Evolutionary conservation across 2,113 vertebrate genomes (phyloP).

Genomic region (Bathybates hornii): DNA sequence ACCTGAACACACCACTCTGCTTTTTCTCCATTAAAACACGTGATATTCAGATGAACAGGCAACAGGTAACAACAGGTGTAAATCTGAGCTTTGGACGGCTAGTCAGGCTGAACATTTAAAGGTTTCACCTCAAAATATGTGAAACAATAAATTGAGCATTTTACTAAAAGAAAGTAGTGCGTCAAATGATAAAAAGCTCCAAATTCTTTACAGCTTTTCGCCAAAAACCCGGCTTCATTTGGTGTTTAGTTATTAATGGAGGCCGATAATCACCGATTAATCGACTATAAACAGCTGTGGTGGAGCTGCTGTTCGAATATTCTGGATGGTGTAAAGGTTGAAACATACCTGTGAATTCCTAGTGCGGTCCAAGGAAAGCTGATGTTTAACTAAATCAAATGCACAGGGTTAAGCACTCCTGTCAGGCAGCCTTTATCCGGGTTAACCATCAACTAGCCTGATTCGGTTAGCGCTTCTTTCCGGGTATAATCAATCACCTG

Average conservation of each 20-base stretch:
- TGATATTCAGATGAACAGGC: not conserved
- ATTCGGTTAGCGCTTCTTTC: not conserved
- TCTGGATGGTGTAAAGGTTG: not conserved
- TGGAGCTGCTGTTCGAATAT: not conserved
- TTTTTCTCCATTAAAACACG: not conserved
- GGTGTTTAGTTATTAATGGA: not conserved
- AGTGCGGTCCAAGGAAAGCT: not conserved
- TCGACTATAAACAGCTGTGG: not conserved
- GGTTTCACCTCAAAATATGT: not conserved
- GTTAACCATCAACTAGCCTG: not conserved
- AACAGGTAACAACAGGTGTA: not conserved
- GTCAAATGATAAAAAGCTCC: not conserved
- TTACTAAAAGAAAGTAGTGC: not conserved
- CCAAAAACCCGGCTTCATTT: not conserved
- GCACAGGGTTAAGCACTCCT: not conserved
- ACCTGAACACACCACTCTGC: not conserved
- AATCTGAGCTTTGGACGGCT: not conserved
- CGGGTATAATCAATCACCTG: not conserved
- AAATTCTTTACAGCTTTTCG: not conserved
- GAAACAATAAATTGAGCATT: not conserved
- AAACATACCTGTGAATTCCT: not conserved
- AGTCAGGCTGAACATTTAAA: not conserved
- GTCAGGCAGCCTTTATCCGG: not conserved
- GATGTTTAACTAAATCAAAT: not conserved
- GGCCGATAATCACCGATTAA: not conserved